Percentiles rank a stretch among this genome's conserved stretches.
These are phyloP conservation scores for Bombus confusus DNA, from an alignment of 1,140 invertebrate species.

Conservation along the genomic window DNA sequence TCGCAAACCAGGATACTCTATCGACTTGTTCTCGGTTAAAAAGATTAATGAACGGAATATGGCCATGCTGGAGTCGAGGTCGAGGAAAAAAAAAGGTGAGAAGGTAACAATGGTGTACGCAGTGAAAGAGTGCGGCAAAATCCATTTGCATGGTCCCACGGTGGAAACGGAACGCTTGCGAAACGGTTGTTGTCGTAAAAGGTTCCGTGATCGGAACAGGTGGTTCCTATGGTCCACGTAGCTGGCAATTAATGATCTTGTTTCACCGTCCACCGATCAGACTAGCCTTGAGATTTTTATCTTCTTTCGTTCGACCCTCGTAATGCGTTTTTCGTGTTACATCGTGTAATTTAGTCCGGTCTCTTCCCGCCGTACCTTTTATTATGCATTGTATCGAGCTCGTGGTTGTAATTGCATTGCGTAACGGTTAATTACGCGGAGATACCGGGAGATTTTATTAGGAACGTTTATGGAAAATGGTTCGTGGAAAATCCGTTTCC, in stretches of 20 bases:
- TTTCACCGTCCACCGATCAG: background rate
- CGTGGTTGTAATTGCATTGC: background rate
- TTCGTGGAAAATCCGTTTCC: background rate
- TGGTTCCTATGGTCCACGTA: constrained; percentile 37
- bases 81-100: background rate
- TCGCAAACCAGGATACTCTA: constrained; percentile 27
- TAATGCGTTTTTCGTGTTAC: constrained; percentile 58
- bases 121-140: constrained; percentile 47
- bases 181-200: constrained; percentile 39
- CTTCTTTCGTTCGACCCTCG: constrained; percentile 12
- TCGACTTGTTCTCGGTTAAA: background rate
- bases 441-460: background rate
- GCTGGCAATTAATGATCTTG: constrained; percentile 45
- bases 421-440: background rate
- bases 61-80: background rate
- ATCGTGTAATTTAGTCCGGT: background rate
- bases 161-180: constrained; percentile 50
- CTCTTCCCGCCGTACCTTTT: background rate
- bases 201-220: constrained; percentile 47
- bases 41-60: constrained; percentile 39
- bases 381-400: constrained; percentile 21
- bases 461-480: too few species aligned
- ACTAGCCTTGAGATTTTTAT: constrained; percentile 50
- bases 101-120: constrained; percentile 37
- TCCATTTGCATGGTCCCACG: constrained; percentile 57